These are phyloP conservation scores for Tetragonisca angustula DNA, from an alignment of 2,888 invertebrate species.

Conservation along the genomic window DNA sequence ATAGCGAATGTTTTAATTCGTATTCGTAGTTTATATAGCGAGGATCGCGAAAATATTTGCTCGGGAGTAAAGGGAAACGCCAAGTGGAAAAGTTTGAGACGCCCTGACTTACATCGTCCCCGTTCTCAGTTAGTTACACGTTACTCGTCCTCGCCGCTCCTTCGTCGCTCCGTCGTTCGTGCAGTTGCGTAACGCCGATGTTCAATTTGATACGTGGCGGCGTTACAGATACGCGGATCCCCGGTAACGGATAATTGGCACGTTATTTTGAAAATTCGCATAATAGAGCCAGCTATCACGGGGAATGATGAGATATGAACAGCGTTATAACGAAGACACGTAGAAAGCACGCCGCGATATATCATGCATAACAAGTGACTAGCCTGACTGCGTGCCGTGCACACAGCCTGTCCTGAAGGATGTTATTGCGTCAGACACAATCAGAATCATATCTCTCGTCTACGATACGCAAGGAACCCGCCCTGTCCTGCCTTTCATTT, in stretches of 20 bases:
- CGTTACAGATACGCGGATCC: slow-evolving; percentile 23
- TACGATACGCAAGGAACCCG: slow-evolving; percentile 43
- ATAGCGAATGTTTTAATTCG: too few species aligned
- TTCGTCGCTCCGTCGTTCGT: neutral
- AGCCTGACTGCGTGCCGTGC: slow-evolving; percentile 72
- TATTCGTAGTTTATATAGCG: too few species aligned
- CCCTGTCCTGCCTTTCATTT: slow-evolving; percentile 39
- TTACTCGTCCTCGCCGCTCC: neutral
- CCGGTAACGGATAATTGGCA: slow-evolving; percentile 39
- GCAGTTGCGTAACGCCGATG: neutral
- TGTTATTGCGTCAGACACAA: slow-evolving; percentile 67
- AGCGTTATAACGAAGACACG: slow-evolving; percentile 79
- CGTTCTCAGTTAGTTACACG: neutral
- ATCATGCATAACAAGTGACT: slow-evolving; percentile 80
- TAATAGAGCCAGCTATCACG: slow-evolving; percentile 69
- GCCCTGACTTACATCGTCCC: neutral
- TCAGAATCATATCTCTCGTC: slow-evolving; percentile 71
- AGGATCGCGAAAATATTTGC: too few species aligned
- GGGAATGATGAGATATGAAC: slow-evolving; percentile 74
- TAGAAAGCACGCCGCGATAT: slow-evolving; percentile 79
- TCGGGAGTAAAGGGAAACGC: too few species aligned
- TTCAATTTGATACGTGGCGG: slow-evolving; percentile 37
- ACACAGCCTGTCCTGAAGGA: slow-evolving; percentile 71
- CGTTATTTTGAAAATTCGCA: slow-evolving; percentile 71
- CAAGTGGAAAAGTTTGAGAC: too few species aligned